These are phyloP conservation scores for Balaeniceps rex DNA, from an alignment of 2,113 vertebrate species.

Conservation along the genomic window DNA sequence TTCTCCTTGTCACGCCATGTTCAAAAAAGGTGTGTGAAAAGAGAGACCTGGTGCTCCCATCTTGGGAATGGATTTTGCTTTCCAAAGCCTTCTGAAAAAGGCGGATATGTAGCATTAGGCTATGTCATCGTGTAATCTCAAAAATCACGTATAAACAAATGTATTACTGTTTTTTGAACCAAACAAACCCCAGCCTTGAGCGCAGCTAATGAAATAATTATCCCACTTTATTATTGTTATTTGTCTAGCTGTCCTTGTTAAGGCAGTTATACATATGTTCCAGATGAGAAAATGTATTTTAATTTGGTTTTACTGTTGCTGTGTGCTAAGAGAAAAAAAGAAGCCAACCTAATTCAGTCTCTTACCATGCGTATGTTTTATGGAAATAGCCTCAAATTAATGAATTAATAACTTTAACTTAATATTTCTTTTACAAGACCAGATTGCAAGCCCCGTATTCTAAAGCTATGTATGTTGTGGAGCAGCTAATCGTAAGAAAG, in stretches of 20 bases:
- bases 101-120: not conserved
- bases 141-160: not conserved
- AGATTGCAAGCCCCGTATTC: not conserved
- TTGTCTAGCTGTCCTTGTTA: not conserved
- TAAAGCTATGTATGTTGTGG: not conserved
- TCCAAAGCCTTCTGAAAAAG: not conserved
- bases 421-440: not conserved
- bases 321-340: not conserved
- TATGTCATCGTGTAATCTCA: not conserved
- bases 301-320: not conserved
- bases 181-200: not conserved
- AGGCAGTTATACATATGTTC: not conserved
- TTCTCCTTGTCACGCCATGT: not conserved
- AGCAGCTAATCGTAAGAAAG: slow-evolving; percentile 10
- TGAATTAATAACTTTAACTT: not conserved
- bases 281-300: not conserved
- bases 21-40: not conserved
- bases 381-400: not conserved
- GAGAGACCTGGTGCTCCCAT: not conserved
- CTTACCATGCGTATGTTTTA: not conserved
- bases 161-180: not conserved
- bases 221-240: not conserved
- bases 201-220: not conserved
- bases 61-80: not conserved
- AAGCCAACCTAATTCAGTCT: not conserved